These are phyloP conservation scores for Saccostrea glomerata DNA, from an alignment of 1,140 invertebrate genomes.

Conservation along the genomic window DNA sequence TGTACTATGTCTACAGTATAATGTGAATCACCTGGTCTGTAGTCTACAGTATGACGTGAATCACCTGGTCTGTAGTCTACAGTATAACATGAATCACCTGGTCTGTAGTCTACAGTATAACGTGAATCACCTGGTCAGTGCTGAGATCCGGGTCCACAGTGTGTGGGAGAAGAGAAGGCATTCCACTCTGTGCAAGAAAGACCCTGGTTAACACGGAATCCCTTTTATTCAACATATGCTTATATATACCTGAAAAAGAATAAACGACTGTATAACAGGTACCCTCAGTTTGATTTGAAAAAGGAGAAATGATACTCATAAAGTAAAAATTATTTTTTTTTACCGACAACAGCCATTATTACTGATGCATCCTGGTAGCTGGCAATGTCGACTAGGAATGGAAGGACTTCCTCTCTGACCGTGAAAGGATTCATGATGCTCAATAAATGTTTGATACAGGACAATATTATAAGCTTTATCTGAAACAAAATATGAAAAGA, in stretches of 20 bases:
- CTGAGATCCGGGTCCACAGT: slow-evolving; percentile 94
- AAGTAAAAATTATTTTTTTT: slow-evolving; percentile 46
- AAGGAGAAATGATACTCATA: too few species aligned
- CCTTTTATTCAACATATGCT: slow-evolving; percentile 93
- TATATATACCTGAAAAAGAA: slow-evolving; percentile 89
- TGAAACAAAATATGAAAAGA: neutral
- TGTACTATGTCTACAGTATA: too few species aligned
- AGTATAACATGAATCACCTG: too few species aligned
- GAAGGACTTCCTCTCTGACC: slow-evolving; percentile 95
- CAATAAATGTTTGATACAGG: slow-evolving; percentile 76
- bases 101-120: too few species aligned
- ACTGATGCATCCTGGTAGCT: slow-evolving; percentile 86
- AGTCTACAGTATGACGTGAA: too few species aligned
- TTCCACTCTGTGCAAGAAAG: slow-evolving; percentile 94
- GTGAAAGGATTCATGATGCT: slow-evolving; percentile 90
- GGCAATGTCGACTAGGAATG: slow-evolving; percentile 92
- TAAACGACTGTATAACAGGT: neutral
- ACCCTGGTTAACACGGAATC: slow-evolving; percentile 94
- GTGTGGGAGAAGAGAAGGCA: slow-evolving; percentile 94
- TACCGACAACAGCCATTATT: slow-evolving; percentile 80
- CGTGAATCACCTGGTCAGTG: slow-evolving; percentile 86
- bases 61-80: too few species aligned
- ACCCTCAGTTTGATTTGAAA: too few species aligned
- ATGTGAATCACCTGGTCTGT: too few species aligned
- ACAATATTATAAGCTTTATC: slow-evolving; percentile 54